phyloP scores from a whole-genome alignment of 35 echinoderm and acorn worm genomes.

The Lytechinus variegatus region DNA sequence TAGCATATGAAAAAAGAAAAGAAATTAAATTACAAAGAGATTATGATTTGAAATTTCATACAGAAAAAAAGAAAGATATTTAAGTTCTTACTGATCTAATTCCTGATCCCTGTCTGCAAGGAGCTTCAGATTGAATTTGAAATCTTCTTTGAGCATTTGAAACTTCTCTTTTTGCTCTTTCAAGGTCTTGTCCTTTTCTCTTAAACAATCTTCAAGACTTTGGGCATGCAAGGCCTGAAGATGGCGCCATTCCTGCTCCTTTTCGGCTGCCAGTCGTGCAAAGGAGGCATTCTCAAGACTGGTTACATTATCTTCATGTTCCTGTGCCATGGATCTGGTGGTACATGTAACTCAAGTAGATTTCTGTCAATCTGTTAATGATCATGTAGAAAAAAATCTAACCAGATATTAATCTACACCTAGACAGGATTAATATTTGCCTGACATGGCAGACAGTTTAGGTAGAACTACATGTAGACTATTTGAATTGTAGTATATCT shows the following conservation, averaged over 20 bases:
- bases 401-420: too few species aligned
- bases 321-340: neutral
- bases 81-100: slow-evolving; percentile 63
- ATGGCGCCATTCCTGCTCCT: slow-evolving; percentile 93
- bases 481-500: too few species aligned
- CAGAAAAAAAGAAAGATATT: neutral
- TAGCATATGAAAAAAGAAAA: too few species aligned
- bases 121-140: slow-evolving; percentile 93
- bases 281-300: slow-evolving; percentile 38
- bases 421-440: too few species aligned
- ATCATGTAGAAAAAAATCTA: too few species aligned
- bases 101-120: slow-evolving; percentile 90
- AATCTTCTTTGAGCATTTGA: slow-evolving; percentile 89
- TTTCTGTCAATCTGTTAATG: neutral
- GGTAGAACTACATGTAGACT: too few species aligned
- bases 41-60: neutral
- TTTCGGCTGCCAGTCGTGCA: slow-evolving; percentile 63
- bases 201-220: slow-evolving; percentile 61
- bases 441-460: too few species aligned
- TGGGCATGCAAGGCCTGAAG: slow-evolving; percentile 70
- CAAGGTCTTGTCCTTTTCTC: slow-evolving; percentile 75
- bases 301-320: neutral
- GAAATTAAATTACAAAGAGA: too few species aligned
- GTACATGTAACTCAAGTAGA: neutral
- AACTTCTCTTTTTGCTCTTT: slow-evolving; percentile 66